Conservation (phyloP, 2,113 vertebrate species). For the Centropus bengalensis region DNA sequence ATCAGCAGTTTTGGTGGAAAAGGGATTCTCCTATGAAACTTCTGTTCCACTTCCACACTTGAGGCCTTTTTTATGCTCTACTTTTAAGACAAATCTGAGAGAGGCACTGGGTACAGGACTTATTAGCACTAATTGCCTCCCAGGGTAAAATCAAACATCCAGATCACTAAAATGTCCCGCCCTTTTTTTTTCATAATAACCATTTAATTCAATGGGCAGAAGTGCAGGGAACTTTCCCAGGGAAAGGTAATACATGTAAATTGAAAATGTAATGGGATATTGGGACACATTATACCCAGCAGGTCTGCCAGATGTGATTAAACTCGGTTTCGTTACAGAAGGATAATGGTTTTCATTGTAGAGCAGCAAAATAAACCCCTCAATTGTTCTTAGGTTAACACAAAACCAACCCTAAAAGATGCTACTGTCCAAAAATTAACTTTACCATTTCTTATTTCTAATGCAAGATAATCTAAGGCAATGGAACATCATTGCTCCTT, state of each 20-base stretch:
- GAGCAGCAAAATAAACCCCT: constrained; percentile 15
- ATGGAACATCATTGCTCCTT: not conserved
- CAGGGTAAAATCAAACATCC: constrained; percentile 39
- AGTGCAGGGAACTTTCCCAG: constrained; percentile 29
- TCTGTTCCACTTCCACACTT: not conserved
- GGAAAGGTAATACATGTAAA: constrained; percentile 62
- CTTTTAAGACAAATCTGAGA: not conserved
- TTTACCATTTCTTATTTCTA: not conserved
- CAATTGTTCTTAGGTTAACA: not conserved
- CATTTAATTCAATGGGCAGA: constrained; percentile 43
- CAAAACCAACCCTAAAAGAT: not conserved
- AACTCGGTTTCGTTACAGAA: constrained; percentile 12
- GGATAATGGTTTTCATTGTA: not conserved
- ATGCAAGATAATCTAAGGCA: not conserved
- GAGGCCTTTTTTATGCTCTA: not conserved
- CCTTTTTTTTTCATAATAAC: constrained; percentile 60
- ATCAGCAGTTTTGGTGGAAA: not conserved
- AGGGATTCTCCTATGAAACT: not conserved
- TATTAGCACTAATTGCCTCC: constrained; percentile 56
- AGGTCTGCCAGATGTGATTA: constrained; percentile 58
- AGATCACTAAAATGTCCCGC: not conserved
- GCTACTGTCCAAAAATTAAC: not conserved
- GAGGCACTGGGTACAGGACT: not conserved
- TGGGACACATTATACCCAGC: constrained; percentile 40
- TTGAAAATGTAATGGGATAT: constrained; percentile 61